Evolutionary conservation across 1,140 invertebrate genomes (phyloP).

Genomic region (Trichogramma pretiosum): DNA sequence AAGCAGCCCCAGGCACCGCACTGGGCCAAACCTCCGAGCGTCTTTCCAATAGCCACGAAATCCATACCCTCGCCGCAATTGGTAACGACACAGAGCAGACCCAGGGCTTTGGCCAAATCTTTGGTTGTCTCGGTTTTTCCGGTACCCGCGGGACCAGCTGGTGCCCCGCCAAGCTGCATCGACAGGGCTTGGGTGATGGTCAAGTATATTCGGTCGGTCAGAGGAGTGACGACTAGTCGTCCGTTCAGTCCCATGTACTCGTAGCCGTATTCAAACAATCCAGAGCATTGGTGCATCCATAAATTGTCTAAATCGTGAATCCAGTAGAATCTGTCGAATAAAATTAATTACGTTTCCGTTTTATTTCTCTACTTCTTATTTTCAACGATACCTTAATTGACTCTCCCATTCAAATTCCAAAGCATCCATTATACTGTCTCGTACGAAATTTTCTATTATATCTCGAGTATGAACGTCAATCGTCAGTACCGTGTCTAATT

Average conservation of each 20-base stretch:
- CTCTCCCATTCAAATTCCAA: constrained; percentile 88
- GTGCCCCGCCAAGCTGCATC: constrained; percentile 81
- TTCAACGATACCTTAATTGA: constrained; percentile 52
- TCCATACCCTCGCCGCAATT: constrained; percentile 92
- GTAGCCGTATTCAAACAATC: constrained; percentile 81
- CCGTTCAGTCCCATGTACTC: constrained; percentile 92
- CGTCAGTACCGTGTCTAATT: constrained; percentile 80
- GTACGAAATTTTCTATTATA: constrained; percentile 78
- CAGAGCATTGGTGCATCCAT: constrained; percentile 75
- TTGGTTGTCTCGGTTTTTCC: constrained; percentile 89
- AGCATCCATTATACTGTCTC: constrained; percentile 73
- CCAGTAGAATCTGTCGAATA: constrained; percentile 70
- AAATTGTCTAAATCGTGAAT: constrained; percentile 71
- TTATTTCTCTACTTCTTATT: not conserved
- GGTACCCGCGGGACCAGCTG: constrained; percentile 71
- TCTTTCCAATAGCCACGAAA: constrained; percentile 75
- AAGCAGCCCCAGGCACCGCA: constrained; percentile 85
- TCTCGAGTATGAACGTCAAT: constrained; percentile 85
- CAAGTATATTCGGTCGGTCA: constrained; percentile 85
- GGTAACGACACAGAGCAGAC: constrained; percentile 77
- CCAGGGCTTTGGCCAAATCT: constrained; percentile 81
- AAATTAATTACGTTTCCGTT: not conserved
- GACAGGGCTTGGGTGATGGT: constrained; percentile 84
- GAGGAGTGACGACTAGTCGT: constrained; percentile 78
- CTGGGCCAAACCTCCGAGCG: constrained; percentile 62